Evolutionary conservation across 2,888 invertebrate genomes (phyloP).

Genomic region (Odontocolon sp.): DNA sequence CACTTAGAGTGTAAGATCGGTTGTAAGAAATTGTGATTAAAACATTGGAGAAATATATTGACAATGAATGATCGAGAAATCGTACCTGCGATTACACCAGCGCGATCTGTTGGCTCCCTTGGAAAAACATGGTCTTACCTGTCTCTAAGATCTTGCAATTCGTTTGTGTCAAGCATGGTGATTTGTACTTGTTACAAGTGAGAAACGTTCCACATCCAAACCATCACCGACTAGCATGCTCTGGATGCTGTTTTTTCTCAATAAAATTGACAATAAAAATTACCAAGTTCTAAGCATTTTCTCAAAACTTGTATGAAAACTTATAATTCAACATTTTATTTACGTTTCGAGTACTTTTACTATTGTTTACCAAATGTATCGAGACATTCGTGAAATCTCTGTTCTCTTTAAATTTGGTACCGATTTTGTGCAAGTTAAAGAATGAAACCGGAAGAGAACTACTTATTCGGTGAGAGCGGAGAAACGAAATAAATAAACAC

Average conservation of each 20-base stretch:
- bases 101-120: conserved; percentile 8
- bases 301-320: no score
- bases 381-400: conserved; percentile 37
- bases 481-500: conserved; percentile 37
- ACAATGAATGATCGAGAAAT: conserved; percentile 34
- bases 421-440: conserved; percentile 20
- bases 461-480: conserved; percentile 21
- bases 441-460: conserved; percentile 22
- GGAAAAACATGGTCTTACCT: no score
- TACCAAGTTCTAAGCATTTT: no score
- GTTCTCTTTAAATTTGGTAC: no score
- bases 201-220: conserved; percentile 8
- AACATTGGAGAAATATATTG: no score
- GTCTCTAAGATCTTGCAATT: conserved; percentile 9
- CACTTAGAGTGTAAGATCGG: not conserved
- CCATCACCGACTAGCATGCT: not conserved
- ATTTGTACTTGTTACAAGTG: conserved; percentile 34
- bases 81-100: conserved; percentile 7
- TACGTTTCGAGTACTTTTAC: no score
- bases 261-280: no score
- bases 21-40: no score
- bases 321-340: no score
- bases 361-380: no score
- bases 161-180: not conserved
- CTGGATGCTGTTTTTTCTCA: not conserved